Conservation (phyloP, 2,888 invertebrate genomes). For the Baccha elongata region DNA sequence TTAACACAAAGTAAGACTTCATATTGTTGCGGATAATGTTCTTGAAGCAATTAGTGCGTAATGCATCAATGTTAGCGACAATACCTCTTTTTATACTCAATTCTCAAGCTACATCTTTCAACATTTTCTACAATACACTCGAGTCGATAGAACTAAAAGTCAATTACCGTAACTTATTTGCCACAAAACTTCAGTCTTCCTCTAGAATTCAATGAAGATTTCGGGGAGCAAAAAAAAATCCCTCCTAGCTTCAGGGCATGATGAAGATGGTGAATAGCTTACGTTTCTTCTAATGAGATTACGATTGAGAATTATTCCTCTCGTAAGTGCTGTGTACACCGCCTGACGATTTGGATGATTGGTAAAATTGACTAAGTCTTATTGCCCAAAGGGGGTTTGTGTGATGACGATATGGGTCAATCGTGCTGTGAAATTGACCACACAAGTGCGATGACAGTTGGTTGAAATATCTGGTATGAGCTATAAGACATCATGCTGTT, state of each 20-base stretch:
- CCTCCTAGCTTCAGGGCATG: slow-evolving; percentile 50
- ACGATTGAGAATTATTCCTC: slow-evolving; percentile 54
- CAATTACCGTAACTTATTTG: slow-evolving; percentile 65
- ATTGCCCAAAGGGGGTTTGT: slow-evolving; percentile 6
- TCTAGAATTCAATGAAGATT: slow-evolving; percentile 53
- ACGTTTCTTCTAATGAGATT: slow-evolving; percentile 60
- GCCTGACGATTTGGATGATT: slow-evolving; percentile 49
- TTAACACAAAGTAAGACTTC: slow-evolving; percentile 44
- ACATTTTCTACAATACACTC: background rate
- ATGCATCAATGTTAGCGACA: slow-evolving; percentile 54
- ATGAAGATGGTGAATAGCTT: slow-evolving; percentile 32
- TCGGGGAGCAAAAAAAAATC: slow-evolving; percentile 33
- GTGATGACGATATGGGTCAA: slow-evolving; percentile 33
- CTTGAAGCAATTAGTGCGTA: slow-evolving; percentile 56
- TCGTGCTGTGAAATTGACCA: slow-evolving; percentile 27
- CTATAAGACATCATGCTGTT: background rate
- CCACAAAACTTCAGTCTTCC: slow-evolving; percentile 50
- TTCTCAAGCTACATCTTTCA: slow-evolving; percentile 27
- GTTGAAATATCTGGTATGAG: background rate
- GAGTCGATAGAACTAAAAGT: slow-evolving; percentile 40
- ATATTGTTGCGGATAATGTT: slow-evolving; percentile 53
- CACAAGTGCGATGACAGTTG: slow-evolving; percentile 26
- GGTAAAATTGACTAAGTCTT: slow-evolving; percentile 41
- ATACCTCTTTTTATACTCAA: slow-evolving; percentile 62
- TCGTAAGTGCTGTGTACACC: slow-evolving; percentile 16